Evolutionary conservation across 2,797 vertebrate species (phyloP), one percentile per base, ranked within the genome.

Genomic region (Pseudomugil tenellus): DNA sequence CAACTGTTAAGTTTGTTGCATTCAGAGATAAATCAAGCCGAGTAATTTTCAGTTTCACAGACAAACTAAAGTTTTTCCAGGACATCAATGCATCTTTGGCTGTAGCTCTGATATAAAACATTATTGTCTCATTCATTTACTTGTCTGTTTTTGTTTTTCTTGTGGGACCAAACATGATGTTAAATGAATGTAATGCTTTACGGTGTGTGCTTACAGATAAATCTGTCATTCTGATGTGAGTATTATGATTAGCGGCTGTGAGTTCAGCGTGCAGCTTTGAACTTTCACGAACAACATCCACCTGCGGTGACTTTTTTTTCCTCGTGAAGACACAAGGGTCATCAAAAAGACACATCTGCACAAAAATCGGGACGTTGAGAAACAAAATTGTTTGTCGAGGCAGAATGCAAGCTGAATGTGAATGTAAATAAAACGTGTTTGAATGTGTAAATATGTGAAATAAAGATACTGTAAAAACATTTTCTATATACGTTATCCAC

Each of bases 361-460:
- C 41, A 16, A 39, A 31, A 28, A 55, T 26, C n/a, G 4, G 17
- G 6, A 12, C 54, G 16, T 43, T 53, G 0, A 32, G 29, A 14
- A 9, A 53, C 17, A 35, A 8, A 51, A 26, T 23, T 25, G 16
- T 58, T 63, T 63, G n/a, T 1, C 60, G 26, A 49, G 46, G 57
- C 13, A 46, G 55, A 65, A 65, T 43, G 29, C 6, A 37, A 55
- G 3, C 28, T 59, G 43, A 64, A 75, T 55, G 60, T 63, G 72
- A 75, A 64, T 69, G 66, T 69, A 62, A 57, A 67, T 67, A 74
- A 56, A 17, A 32, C 39, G 16, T 54, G 14, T 61, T 37, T 69
- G 13, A 54, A 35, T 37, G 51, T 64, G n/a, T 55, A 63, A 74
- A 69, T 54, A 58, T 75, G 60, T 59, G 39, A 72, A 72, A 66